Conservation (phyloP, 2,797 vertebrate species). For the Tenualosa thibaudeaui region DNA sequence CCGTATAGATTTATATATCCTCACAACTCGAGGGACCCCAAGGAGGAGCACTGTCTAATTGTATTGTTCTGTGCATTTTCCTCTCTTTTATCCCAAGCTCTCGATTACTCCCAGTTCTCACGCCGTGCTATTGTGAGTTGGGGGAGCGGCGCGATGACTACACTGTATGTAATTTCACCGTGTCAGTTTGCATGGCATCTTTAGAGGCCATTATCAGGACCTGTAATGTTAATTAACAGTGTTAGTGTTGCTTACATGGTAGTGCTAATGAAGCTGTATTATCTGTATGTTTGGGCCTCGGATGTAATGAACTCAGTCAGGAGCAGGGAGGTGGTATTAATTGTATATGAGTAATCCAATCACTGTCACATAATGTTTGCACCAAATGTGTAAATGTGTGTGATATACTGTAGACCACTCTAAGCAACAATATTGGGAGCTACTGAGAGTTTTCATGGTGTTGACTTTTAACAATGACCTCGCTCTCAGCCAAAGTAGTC, state of each 20-base stretch:
- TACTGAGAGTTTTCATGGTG: not conserved
- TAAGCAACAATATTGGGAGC: not conserved
- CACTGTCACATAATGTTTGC: not conserved
- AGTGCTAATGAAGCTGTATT: not conserved
- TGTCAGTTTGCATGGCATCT: not conserved
- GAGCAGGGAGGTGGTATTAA: not conserved
- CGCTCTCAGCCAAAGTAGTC: not conserved
- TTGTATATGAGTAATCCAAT: not conserved
- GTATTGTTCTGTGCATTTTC: not conserved
- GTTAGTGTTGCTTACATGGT: not conserved
- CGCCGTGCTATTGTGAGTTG: not conserved
- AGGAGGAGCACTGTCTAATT: conserved; percentile 10
- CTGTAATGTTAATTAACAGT: not conserved
- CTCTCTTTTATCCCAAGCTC: not conserved
- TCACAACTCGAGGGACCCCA: not conserved
- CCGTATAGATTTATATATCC: conserved; percentile 16
- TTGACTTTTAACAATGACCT: not conserved
- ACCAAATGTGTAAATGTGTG: not conserved
- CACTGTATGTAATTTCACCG: not conserved
- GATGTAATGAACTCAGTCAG: not conserved
- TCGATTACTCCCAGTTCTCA: not conserved
- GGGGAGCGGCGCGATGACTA: not conserved
- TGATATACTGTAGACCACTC: not conserved
- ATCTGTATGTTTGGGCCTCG: not conserved
- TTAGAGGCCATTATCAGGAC: not conserved